Evolutionary conservation across 2,888 invertebrate genomes (phyloP).

Genomic region (Meiosimyza platycephala): DNA sequence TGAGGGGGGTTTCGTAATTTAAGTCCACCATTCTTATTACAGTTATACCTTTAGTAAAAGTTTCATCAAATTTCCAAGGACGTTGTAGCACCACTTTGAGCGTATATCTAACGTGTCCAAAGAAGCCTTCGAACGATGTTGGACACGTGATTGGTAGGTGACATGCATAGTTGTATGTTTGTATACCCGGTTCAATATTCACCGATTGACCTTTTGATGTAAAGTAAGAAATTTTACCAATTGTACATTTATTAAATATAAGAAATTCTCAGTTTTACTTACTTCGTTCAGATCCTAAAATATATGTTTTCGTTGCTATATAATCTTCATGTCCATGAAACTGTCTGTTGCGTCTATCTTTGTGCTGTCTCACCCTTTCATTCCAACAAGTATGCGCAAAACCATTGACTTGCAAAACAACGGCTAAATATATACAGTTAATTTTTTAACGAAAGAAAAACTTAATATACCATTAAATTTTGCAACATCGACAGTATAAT

Average conservation of each 20-base stretch:
- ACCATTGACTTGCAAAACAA: conserved; percentile 41
- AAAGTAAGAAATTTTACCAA: neutral
- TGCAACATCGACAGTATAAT: too few species aligned
- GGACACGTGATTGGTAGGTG: conserved; percentile 66
- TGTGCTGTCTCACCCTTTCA: neutral
- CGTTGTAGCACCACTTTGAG: conserved; percentile 76
- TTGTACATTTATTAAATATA: neutral
- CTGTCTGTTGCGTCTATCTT: neutral
- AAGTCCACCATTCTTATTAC: conserved; percentile 80
- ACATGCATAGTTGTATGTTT: conserved; percentile 66
- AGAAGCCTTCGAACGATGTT: conserved; percentile 66
- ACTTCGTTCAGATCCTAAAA: conserved; percentile 68
- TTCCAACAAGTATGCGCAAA: conserved; percentile 37
- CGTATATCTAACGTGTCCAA: conserved; percentile 70
- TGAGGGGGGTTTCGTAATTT: conserved; percentile 56
- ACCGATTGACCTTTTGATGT: conserved; percentile 43
- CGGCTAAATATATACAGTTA: conserved; percentile 20
- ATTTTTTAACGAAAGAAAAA: too few species aligned
- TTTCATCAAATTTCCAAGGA: conserved; percentile 81
- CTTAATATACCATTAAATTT: too few species aligned
- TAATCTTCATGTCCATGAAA: conserved; percentile 63
- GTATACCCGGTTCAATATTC: conserved; percentile 62
- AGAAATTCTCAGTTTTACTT: neutral
- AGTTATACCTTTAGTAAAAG: conserved; percentile 75
- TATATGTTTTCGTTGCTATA: conserved; percentile 65